Evolutionary conservation across 2,888 invertebrate species (phyloP).

Genomic region (Eurytoma adleriae): DNA sequence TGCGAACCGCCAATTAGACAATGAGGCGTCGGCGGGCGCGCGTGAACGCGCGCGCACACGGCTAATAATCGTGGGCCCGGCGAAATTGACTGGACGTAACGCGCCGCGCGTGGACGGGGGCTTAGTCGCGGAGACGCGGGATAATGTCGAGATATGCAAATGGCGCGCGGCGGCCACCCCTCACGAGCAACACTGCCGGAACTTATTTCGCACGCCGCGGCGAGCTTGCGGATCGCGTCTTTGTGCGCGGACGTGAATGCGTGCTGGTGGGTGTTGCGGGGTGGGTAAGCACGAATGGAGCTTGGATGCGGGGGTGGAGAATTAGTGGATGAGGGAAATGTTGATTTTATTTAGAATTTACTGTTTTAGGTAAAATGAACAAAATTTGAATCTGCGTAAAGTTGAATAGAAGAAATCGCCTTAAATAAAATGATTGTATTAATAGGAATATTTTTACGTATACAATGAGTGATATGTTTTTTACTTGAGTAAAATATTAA

Average conservation of each 20-base stretch:
- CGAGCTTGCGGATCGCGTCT: neutral
- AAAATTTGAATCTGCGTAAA: too few species aligned
- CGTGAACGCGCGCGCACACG: neutral
- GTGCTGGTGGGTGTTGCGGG: too few species aligned
- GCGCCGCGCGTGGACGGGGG: slow-evolving; percentile 13
- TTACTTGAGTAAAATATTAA: too few species aligned
- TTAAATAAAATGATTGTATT: too few species aligned
- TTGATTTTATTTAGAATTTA: too few species aligned
- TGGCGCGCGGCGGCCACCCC: slow-evolving; percentile 38
- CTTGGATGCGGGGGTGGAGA: too few species aligned
- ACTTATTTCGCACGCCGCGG: slow-evolving; percentile 32
- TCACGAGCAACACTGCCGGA: neutral
- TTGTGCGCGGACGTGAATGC: neutral
- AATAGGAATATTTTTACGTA: too few species aligned
- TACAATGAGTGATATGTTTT: too few species aligned
- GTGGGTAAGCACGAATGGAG: too few species aligned
- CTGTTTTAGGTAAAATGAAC: too few species aligned
- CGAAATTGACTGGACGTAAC: slow-evolving; percentile 41
- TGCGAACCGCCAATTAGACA: neutral
- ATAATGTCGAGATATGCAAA: slow-evolving; percentile 63
- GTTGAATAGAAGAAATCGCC: too few species aligned
- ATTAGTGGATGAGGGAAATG: too few species aligned
- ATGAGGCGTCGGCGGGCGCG: neutral
- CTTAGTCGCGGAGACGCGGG: slow-evolving; percentile 29
- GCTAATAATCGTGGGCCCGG: slow-evolving; percentile 33